Evolutionary conservation across 2,113 vertebrate species (phyloP).

Genomic region (Malaclemys terrapin): DNA sequence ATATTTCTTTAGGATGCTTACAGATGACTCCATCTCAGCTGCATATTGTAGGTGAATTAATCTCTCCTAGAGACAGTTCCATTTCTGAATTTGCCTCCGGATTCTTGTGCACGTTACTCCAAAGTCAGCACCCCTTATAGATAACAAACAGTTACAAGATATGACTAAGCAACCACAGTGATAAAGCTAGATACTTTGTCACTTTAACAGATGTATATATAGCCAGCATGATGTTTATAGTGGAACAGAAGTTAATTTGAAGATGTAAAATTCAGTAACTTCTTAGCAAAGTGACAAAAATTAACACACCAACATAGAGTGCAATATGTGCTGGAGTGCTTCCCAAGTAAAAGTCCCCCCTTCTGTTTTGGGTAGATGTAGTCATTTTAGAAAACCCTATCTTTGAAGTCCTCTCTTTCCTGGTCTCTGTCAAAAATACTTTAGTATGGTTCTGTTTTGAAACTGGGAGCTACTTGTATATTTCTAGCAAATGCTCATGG

Average conservation of each 20-base stretch:
- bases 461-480: fast-evolving
- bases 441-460: neutral
- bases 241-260: neutral
- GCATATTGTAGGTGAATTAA: fast-evolving
- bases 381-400: neutral
- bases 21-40: neutral
- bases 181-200: neutral
- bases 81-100: neutral
- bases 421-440: neutral
- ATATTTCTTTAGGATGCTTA: neutral
- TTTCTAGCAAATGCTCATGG: neutral
- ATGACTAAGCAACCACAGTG: neutral
- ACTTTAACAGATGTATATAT: neutral
- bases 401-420: neutral
- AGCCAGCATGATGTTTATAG: neutral
- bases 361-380: neutral
- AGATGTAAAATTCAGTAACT: neutral
- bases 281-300: neutral
- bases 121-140: neutral
- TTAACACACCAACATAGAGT: neutral
- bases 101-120: neutral
- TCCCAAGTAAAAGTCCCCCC: fast-evolving
- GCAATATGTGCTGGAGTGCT: neutral
- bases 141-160: neutral
- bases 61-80: neutral